Percentiles rank a stretch among this genome's conserved stretches.
These are phyloP conservation scores for Rhinophrynus dorsalis DNA, from an alignment of 2,797 vertebrate genomes.

Conservation along the genomic window DNA sequence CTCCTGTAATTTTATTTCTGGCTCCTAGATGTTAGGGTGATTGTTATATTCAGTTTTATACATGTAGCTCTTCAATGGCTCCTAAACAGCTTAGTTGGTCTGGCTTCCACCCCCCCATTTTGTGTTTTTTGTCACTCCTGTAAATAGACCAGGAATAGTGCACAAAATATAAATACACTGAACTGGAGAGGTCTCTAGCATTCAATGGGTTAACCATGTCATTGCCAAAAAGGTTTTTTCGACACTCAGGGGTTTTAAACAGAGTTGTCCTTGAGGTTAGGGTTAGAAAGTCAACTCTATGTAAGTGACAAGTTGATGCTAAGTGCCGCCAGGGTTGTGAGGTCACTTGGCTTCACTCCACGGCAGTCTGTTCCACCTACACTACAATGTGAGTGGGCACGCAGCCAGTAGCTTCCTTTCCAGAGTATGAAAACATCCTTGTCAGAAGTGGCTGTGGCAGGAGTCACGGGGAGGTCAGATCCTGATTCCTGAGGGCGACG, in stretches of 20 bases:
- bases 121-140: no score
- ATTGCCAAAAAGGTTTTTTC: no score
- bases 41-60: no score
- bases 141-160: no score
- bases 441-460: constrained; percentile 70
- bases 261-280: background rate
- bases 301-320: constrained; percentile 46
- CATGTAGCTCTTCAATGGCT: no score
- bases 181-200: no score
- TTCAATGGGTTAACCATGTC: no score
- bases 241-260: background rate
- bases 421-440: constrained; percentile 75
- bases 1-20: no score
- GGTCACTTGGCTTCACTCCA: constrained; percentile 66
- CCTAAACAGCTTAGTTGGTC: no score
- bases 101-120: no score
- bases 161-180: no score
- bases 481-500: constrained; percentile 42
- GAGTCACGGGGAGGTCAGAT: constrained; percentile 74
- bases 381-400: constrained; percentile 55
- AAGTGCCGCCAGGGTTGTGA: constrained; percentile 57
- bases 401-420: constrained; percentile 72
- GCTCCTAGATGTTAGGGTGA: no score
- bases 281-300: background rate
- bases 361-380: constrained; percentile 53